phyloP scores from a whole-genome alignment of 2,888 invertebrate genomes.

The Drosophila cognata region DNA sequence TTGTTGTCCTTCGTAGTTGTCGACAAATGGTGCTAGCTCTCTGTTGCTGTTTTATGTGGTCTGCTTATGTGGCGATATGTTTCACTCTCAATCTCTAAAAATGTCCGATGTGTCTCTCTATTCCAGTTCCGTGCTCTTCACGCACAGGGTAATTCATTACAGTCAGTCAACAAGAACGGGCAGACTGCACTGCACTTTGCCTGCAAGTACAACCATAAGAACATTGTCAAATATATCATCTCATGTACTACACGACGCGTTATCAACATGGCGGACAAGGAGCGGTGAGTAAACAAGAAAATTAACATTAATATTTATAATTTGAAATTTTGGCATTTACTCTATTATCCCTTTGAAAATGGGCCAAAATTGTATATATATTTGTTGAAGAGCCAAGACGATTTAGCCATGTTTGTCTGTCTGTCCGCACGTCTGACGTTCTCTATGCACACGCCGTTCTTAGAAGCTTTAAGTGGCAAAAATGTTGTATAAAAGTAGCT shows the following conservation, averaged over 20 bases:
- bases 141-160: slow-evolving; percentile 92
- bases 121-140: slow-evolving; percentile 93
- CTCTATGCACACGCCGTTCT: not conserved
- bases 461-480: not conserved
- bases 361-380: not conserved
- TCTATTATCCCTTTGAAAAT: too few relatives aligned
- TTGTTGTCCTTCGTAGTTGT: slow-evolving; percentile 13
- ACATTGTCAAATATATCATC: slow-evolving; percentile 95
- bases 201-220: slow-evolving; percentile 94
- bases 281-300: slow-evolving; percentile 87
- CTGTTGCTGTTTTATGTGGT: not conserved
- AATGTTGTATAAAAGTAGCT: not conserved
- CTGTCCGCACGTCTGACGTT: not conserved
- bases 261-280: slow-evolving; percentile 94
- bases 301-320: not conserved
- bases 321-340: not conserved
- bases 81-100: not conserved
- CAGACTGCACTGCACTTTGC: slow-evolving; percentile 96
- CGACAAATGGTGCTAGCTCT: not conserved
- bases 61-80: not conserved
- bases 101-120: slow-evolving; percentile 6
- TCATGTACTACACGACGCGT: slow-evolving; percentile 93
- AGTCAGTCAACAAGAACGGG: slow-evolving; percentile 92
- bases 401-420: not conserved
- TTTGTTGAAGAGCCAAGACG: not conserved